Base-by-base conservation (phyloP, 2,888 invertebrate genomes). In the Arrhopalites spinosus region DNA sequence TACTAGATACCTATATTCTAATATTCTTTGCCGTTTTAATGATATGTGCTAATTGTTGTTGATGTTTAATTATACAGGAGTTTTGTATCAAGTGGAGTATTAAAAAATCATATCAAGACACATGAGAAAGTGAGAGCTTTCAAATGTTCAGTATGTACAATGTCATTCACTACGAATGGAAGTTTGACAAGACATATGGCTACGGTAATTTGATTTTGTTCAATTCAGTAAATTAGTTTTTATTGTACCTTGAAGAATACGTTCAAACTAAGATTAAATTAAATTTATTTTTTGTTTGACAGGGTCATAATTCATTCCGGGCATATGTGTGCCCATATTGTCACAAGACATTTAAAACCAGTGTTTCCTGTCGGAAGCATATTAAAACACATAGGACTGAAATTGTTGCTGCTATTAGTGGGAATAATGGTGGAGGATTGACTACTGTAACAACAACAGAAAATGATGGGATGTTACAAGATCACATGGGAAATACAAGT, bases 301-400 rank as follows among this genome's bases (percentile, higher is more conserved):
- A 36, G 36, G 36, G 3, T 36, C 87, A 87, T 81, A 85, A 85
- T 25, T 85, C 85, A 72, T 84, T 84, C 56, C 85, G 87, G 72
- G 88, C 88, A 1, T 89, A 86, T 83, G 86, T 88, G 85, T 90
- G 90, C 84, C 89, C 89, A 0, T 89, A 89, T 83, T 90, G 90
- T 83, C 87, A 86, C 78, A 88, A 89, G 82, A 87, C 86, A 11
- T 90, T 89, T 84, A 90, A 89, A 84, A 88, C 88, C 2, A 85
- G 87, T 17, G 87, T 88, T 25, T 88, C 89, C 83, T 90, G 90
- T 83, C 87, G 89, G 81, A 90, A 89, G 80, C 91, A 91, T 83
- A 90, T 91, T 86, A 88, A 88, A 81, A 87, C 88, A 2, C 91
- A 91, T 83, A 87, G 87, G 79, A 86, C 86, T 74, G 88, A 89